Evolutionary conservation across 2,888 invertebrate genomes (phyloP).

Genomic region (Pammene aurita): DNA sequence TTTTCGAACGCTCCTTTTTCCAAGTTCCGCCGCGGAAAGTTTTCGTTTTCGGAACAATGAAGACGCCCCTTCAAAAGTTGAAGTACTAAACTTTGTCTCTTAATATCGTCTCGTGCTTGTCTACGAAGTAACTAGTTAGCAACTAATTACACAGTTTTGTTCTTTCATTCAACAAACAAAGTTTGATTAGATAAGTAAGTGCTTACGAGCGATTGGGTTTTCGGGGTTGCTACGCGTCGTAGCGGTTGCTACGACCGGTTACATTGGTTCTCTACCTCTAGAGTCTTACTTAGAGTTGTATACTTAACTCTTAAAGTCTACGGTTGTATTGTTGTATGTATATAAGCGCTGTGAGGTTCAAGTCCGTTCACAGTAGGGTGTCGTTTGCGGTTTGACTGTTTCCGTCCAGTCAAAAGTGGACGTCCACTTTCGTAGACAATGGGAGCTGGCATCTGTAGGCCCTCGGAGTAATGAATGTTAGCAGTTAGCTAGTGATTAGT

Average conservation of each 20-base stretch:
- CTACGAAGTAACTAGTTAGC: slow-evolving; percentile 59
- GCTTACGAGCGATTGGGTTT: slow-evolving; percentile 20
- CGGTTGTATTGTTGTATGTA: too few species aligned
- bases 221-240: slow-evolving; percentile 31
- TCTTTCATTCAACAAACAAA: slow-evolving; percentile 38
- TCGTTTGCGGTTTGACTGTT: slow-evolving; percentile 8
- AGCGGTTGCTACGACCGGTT: slow-evolving; percentile 35
- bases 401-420: slow-evolving; percentile 12
- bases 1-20: slow-evolving; percentile 28
- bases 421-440: slow-evolving; percentile 17
- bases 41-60: slow-evolving; percentile 40
- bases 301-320: too few species aligned
- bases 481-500: slow-evolving; percentile 36
- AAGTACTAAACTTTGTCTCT: slow-evolving; percentile 61
- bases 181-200: slow-evolving; percentile 36
- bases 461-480: slow-evolving; percentile 24
- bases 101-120: slow-evolving; percentile 67
- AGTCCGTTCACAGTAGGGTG: slow-evolving; percentile 13
- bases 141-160: slow-evolving; percentile 54
- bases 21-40: slow-evolving; percentile 45
- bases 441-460: slow-evolving; percentile 17
- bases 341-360: slow-evolving; percentile 7
- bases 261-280: neutral
- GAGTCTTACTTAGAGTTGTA: too few species aligned
- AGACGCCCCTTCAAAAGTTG: slow-evolving; percentile 56